Conservation (phyloP, 37 sponge, comb jelly and placozoan genomes). For the Aplysina aerophoba region DNA sequence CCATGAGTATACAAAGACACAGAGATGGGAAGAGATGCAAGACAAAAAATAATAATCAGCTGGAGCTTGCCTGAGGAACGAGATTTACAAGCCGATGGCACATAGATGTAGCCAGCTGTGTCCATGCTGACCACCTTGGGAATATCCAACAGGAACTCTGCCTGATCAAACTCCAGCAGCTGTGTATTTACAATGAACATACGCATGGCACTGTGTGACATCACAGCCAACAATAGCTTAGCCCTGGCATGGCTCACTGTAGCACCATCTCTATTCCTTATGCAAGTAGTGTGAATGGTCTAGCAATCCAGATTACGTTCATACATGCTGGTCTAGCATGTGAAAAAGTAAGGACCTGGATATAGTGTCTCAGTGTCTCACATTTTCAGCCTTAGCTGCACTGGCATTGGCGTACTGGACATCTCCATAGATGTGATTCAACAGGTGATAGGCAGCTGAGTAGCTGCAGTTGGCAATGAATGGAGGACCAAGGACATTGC, state of each 20-base stretch:
- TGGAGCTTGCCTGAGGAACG: neutral
- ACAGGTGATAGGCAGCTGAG: conserved; percentile 55
- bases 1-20: neutral
- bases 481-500: conserved; percentile 49
- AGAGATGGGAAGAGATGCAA: neutral
- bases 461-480: conserved; percentile 83
- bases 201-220: neutral
- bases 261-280: too few relatives aligned
- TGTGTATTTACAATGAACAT: conserved; percentile 20
- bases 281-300: too few relatives aligned
- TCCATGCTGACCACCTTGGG: conserved; percentile 64
- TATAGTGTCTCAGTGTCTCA: conserved; percentile 22
- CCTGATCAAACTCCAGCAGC: conserved; percentile 72
- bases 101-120: conserved; percentile 76
- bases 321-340: too few relatives aligned
- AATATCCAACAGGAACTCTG: conserved; percentile 63
- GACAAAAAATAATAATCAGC: neutral
- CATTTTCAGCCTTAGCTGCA: conserved; percentile 47
- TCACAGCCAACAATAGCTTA: too few relatives aligned
- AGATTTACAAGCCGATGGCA: conserved; percentile 72
- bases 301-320: too few relatives aligned
- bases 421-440: conserved; percentile 76
- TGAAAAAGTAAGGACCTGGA: too few relatives aligned
- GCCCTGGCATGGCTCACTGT: too few relatives aligned
- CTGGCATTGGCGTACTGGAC: conserved; percentile 50